These are phyloP conservation scores for Diploscapter pachys DNA, from an alignment of 1,140 invertebrate genomes.

Conservation along the genomic window DNA sequence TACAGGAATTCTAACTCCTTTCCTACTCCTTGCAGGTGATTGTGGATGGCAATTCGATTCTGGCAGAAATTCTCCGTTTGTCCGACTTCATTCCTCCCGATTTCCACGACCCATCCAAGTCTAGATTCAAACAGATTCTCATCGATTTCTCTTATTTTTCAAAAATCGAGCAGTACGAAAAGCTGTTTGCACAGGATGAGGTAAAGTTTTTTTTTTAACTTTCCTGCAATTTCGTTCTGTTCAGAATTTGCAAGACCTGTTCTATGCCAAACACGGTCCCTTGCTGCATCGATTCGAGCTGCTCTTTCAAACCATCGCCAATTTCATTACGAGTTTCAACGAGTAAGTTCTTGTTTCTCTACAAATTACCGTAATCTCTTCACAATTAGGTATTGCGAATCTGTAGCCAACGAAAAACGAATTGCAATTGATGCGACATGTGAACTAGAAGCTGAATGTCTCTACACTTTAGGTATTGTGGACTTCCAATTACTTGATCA, in stretches of 20 bases:
- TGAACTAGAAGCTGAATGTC: no score
- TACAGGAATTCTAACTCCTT: background rate
- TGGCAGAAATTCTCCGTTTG: slow-evolving; percentile 10
- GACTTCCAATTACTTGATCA: no score
- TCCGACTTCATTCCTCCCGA: slow-evolving; percentile 7
- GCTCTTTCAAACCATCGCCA: slow-evolving; percentile 14
- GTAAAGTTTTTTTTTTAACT: background rate
- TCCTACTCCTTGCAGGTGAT: background rate
- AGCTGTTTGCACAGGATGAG: background rate
- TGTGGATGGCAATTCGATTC: slow-evolving; percentile 1
- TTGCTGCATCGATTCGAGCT: slow-evolving; percentile 6
- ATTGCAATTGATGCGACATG: no score
- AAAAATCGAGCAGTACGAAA: background rate
- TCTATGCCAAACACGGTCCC: slow-evolving; percentile 1
- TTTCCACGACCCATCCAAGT: slow-evolving; percentile 4
- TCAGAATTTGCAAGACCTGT: slow-evolving; percentile 10
- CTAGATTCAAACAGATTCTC: slow-evolving; percentile 7
- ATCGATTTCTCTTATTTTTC: slow-evolving; percentile 9
- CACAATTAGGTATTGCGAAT: no score
- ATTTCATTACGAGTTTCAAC: background rate
- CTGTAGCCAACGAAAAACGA: no score
- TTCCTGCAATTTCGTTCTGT: background rate
- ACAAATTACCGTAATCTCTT: no score
- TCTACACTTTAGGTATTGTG: no score
- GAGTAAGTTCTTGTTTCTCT: slow-evolving; percentile 7